Evolutionary conservation across 2,888 invertebrate genomes (phyloP).

Genomic region (Eulithis testata): DNA sequence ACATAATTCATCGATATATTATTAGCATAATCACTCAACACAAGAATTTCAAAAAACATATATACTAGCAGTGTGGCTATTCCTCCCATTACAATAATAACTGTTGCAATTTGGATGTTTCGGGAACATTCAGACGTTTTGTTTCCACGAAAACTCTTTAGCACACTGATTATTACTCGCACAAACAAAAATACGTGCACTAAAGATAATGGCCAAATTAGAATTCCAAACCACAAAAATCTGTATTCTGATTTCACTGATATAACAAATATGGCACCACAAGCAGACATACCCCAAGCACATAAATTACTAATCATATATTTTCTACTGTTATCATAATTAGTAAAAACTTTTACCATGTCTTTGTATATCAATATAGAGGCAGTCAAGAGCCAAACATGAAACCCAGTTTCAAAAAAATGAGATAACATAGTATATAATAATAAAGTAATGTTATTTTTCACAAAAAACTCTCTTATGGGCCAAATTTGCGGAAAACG

Average conservation of each 20-base stretch:
- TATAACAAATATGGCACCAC: background rate
- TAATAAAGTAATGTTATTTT: too few relatives aligned
- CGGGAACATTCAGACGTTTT: background rate
- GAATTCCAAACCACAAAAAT: background rate
- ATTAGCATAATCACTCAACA: too few relatives aligned
- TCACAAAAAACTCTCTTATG: too few relatives aligned
- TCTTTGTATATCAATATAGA: background rate
- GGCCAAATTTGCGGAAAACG: too few relatives aligned
- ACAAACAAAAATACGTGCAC: background rate
- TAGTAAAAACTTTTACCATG: background rate
- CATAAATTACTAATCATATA: background rate
- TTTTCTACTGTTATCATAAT: background rate
- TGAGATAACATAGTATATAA: too few relatives aligned
- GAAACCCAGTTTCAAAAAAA: background rate
- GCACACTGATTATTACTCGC: background rate
- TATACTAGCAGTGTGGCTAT: background rate
- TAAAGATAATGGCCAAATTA: background rate
- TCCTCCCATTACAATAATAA: background rate
- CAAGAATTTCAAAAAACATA: too few relatives aligned
- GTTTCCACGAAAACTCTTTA: background rate
- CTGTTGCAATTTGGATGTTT: background rate
- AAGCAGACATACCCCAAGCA: background rate
- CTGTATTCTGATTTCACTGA: background rate
- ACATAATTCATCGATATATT: background rate
- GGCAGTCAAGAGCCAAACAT: background rate